Evolutionary conservation across 2,888 invertebrate genomes (phyloP).

Genomic region (Syritta pipiens): DNA sequence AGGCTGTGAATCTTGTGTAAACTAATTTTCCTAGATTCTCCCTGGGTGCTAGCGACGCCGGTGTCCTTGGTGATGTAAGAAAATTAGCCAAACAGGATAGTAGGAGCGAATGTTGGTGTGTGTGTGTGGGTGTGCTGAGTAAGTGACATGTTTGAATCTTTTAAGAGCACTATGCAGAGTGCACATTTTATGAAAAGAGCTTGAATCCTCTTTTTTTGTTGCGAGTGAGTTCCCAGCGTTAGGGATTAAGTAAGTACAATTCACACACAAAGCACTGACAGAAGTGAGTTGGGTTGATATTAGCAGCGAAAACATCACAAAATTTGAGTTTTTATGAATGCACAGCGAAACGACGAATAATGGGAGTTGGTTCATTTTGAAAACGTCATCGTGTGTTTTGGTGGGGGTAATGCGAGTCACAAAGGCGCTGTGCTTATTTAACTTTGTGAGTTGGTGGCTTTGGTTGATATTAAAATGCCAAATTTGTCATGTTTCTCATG

Average conservation of each 20-base stretch:
- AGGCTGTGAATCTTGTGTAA: background rate
- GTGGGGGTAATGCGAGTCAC: background rate
- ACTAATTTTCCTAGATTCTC: slow-evolving; percentile 8
- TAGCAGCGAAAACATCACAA: slow-evolving; percentile 1
- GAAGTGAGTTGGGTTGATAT: slow-evolving; percentile 9
- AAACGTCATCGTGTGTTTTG: background rate
- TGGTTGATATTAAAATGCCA: background rate
- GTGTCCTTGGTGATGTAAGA: background rate
- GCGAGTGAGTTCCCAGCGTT: background rate
- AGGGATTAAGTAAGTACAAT: slow-evolving; percentile 10
- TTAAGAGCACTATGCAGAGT: background rate
- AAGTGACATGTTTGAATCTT: slow-evolving; percentile 16
- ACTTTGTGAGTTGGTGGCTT: background rate
- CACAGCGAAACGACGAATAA: background rate
- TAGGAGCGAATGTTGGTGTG: background rate
- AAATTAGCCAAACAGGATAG: slow-evolving; percentile 9
- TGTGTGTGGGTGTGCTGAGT: background rate
- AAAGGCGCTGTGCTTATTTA: slow-evolving; percentile 7
- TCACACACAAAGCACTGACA: background rate
- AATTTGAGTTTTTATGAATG: slow-evolving; percentile 5
- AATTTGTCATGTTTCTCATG: no score
- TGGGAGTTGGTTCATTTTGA: background rate
- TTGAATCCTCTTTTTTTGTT: background rate
- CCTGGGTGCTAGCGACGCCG: background rate
- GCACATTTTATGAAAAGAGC: background rate